Evolutionary conservation across 1,140 invertebrate genomes (phyloP), one percentile per base, ranked within the genome.

Genomic region (Colletes gigas): DNA sequence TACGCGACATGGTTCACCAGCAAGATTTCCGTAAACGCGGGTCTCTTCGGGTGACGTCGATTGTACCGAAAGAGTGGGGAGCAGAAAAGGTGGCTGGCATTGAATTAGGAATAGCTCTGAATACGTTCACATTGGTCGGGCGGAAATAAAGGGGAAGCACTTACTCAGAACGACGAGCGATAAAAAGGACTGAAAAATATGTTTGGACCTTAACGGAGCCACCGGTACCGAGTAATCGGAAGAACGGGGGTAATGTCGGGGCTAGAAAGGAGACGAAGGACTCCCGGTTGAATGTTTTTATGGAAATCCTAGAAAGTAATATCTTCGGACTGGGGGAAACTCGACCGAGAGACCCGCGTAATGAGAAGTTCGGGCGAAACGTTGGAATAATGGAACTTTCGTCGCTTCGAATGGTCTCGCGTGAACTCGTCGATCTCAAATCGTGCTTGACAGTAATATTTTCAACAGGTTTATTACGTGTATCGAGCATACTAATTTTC

Each of bases 301-400:
- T 91, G 90, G 85, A 92, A 92, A 92, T 92, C 88, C 77, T 86
- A 78, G 21, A 44, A 89, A 89, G 91, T 92, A 92, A 91, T 92
- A 91, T 90, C 88, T 82, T 83, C 77, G 50, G 72, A 19, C 30
- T 9, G 59, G 21, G 10, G 17, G 60, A 44, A 78, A 67, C 21
- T 39, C 8, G 21, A 8, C 41, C 9, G 68, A 17, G 83, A 80
- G 75, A 82, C 83, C 74, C 60, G 59, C 81, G 85, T 90, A 89
- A 90, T 90, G 86, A 90, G 88, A 89, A 83, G 85, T 68, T 60
- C 65, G 85, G 85, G 75, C 19, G 62, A 69, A 19, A 78, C 81
- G 78, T 12, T 50, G 78, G 77, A 88, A 84, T 82, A 82, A 89
- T 87, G 83, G 81, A 88, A 85, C 54, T 83, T 59, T 78, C 54